These are phyloP conservation scores for Colaptes auratus DNA, from an alignment of 2,113 vertebrate genomes.

Conservation along the genomic window DNA sequence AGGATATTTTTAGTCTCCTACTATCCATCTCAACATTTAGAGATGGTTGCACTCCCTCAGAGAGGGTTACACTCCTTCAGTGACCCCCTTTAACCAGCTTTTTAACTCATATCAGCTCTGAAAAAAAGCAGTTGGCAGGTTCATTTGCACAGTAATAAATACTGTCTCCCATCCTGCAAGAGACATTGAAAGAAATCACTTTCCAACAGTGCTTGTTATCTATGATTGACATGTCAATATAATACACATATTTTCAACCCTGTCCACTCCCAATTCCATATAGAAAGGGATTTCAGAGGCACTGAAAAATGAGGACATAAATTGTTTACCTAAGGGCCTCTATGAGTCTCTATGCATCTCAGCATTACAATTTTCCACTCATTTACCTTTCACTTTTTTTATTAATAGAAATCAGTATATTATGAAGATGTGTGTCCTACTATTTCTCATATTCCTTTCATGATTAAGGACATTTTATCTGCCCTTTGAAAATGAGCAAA, in stretches of 20 bases:
- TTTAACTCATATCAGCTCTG: conserved; percentile 46
- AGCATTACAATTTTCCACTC: not conserved
- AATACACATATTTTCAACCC: conserved; percentile 35
- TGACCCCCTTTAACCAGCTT: conserved; percentile 38
- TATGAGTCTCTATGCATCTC: not conserved
- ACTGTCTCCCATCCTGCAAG: conserved; percentile 55
- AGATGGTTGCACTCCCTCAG: not conserved
- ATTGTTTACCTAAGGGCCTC: not conserved
- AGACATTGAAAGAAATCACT: conserved; percentile 68
- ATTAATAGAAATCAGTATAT: not conserved
- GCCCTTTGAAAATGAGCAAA: not conserved
- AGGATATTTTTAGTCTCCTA: not conserved
- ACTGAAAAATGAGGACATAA: not conserved
- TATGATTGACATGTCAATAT: conserved; percentile 68
- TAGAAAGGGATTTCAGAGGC: conserved; percentile 6
- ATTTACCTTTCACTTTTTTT: not conserved
- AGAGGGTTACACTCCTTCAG: not conserved
- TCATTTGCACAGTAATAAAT: conserved; percentile 79
- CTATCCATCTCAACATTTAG: not conserved
- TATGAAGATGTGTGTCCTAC: not conserved
- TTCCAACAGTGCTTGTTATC: conserved; percentile 67
- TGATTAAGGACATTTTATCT: not conserved
- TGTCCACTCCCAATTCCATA: not conserved
- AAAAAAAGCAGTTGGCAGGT: conserved; percentile 24
- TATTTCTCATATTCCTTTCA: not conserved